phyloP scores from a whole-genome alignment of 2,797 vertebrate species.

The Nyctibius grandis region DNA sequence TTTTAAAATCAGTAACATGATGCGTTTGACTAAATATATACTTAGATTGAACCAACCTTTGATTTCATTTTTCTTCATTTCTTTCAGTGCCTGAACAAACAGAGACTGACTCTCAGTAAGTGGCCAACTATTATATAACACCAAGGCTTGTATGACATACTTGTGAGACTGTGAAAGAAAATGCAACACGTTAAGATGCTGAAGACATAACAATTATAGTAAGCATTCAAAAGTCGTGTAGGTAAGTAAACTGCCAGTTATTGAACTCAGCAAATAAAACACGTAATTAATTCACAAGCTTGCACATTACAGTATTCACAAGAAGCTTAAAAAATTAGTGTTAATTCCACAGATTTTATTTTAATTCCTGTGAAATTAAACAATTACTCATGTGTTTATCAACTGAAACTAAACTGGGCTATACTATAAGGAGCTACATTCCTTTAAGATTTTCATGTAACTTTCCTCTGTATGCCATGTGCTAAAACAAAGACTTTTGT shows the following conservation, averaged over 20 bases:
- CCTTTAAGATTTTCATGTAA: neutral
- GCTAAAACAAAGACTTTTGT: neutral
- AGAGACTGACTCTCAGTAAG: slow-evolving; percentile 79
- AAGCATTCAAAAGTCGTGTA: neutral
- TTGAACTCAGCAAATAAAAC: neutral
- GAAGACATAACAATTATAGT: neutral
- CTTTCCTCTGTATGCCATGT: neutral
- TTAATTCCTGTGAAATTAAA: slow-evolving; percentile 21
- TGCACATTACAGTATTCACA: neutral
- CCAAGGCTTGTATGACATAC: slow-evolving; percentile 84
- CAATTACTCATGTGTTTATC: slow-evolving; percentile 19
- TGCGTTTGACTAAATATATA: neutral
- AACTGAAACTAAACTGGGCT: neutral
- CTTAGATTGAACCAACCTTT: slow-evolving; percentile 75
- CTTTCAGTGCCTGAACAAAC: slow-evolving; percentile 80
- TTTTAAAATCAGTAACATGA: neutral
- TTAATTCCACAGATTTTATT: slow-evolving; percentile 3
- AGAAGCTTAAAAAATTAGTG: slow-evolving; percentile 10
- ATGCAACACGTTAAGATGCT: neutral
- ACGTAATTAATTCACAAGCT: neutral
- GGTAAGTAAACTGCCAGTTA: neutral
- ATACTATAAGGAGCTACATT: neutral
- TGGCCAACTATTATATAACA: slow-evolving; percentile 85
- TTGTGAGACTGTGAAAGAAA: slow-evolving; percentile 79
- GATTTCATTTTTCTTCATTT: slow-evolving; percentile 78